These are phyloP conservation scores for Cryptotermes secundus DNA, from an alignment of 1,140 invertebrate species.

Conservation along the genomic window DNA sequence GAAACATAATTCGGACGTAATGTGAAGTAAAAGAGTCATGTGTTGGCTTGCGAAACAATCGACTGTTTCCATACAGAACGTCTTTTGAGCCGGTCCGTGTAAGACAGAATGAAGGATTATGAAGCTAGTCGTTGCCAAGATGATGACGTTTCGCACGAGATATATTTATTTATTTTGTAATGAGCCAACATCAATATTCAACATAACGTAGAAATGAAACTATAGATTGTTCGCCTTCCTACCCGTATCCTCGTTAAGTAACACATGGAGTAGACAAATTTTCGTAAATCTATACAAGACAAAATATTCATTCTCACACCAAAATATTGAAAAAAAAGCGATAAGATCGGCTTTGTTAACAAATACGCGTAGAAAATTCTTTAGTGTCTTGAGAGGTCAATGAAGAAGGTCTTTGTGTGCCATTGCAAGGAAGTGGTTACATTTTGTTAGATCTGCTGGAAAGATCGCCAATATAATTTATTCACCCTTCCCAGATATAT, in stretches of 20 bases:
- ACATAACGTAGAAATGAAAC: not conserved
- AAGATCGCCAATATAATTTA: not conserved
- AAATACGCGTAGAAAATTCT: not conserved
- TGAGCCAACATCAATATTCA: conserved; percentile 3
- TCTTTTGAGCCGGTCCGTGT: not conserved
- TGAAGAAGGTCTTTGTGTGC: not conserved
- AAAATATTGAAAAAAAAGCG: not conserved
- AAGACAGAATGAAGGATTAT: not conserved
- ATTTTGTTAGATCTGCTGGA: not conserved
- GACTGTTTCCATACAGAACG: not conserved
- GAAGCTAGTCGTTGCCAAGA: not conserved
- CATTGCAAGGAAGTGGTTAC: not conserved
- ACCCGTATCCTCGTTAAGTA: not conserved
- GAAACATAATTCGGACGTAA: not conserved
- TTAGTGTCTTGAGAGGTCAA: not conserved
- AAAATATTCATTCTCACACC: not conserved
- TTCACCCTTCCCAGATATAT: not conserved
- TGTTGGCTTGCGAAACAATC: not conserved
- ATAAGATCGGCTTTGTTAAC: not conserved
- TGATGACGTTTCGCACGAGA: not conserved
- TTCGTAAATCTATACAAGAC: not conserved
- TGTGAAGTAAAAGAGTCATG: not conserved
- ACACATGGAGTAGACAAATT: conserved; percentile 7
- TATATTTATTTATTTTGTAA: not conserved
- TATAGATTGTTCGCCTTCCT: not conserved